Conservation (phyloP, 2,113 vertebrate species). For the Corapipo altera region DNA sequence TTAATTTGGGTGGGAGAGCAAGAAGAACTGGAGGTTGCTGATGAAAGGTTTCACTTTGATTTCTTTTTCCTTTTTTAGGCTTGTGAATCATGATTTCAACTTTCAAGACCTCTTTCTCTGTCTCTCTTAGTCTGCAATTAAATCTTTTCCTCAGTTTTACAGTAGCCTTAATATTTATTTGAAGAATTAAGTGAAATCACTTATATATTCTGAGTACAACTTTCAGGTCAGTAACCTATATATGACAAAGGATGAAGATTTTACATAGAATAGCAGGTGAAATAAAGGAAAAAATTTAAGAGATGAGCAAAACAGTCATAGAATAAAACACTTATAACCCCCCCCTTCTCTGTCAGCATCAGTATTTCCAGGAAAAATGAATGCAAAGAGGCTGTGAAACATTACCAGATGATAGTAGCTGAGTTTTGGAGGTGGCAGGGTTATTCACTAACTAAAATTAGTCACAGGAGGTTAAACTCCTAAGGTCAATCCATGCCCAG, state of each 20-base stretch:
- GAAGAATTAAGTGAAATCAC: not conserved
- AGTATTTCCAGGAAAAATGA: not conserved
- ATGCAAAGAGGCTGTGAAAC: conserved; percentile 9
- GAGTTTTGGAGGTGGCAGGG: conserved; percentile 14
- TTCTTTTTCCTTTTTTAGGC: conserved; percentile 14
- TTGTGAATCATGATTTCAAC: conserved; percentile 26
- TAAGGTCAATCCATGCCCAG: not conserved
- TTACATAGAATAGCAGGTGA: not conserved
- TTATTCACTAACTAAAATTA: conserved; percentile 48
- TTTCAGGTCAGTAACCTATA: not conserved
- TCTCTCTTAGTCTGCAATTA: not conserved
- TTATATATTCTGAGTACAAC: not conserved
- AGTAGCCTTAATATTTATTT: not conserved
- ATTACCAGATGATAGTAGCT: not conserved
- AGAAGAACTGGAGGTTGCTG: conserved; percentile 42
- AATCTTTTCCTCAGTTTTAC: not conserved
- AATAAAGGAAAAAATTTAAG: not conserved
- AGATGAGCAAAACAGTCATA: not conserved
- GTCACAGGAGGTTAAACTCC: conserved; percentile 16
- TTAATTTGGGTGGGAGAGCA: conserved; percentile 33
- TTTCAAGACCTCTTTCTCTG: conserved; percentile 6
- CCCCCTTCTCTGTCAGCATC: not conserved
- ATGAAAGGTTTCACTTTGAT: conserved; percentile 3
- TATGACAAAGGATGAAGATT: not conserved
- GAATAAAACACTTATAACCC: not conserved